These are phyloP conservation scores for Oligia latruncula DNA, from an alignment of 2,888 invertebrate species.

Conservation along the genomic window DNA sequence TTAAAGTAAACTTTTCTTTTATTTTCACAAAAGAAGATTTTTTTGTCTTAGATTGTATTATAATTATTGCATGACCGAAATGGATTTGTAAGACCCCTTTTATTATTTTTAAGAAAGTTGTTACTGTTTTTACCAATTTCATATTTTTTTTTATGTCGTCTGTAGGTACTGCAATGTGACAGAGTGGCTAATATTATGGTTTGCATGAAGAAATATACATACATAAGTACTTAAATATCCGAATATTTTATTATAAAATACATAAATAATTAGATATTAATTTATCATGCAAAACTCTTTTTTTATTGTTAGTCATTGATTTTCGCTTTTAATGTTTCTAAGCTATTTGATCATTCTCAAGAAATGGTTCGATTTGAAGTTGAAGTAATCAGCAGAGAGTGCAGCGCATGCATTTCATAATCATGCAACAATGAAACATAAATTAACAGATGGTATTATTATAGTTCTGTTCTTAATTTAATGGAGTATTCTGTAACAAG, in stretches of 20 bases:
- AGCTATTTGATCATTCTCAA: constrained; percentile 51
- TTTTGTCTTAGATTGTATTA: background rate
- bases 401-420: constrained; percentile 61
- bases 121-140: background rate
- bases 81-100: background rate
- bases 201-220: constrained; percentile 45
- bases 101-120: background rate
- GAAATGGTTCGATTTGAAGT: constrained; percentile 40
- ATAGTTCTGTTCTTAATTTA: constrained; percentile 15
- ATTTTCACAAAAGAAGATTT: background rate
- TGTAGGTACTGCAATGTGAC: constrained; percentile 17
- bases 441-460: constrained; percentile 31
- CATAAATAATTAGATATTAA: constrained; percentile 26
- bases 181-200: constrained; percentile 34
- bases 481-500: constrained; percentile 57
- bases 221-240: constrained; percentile 31
- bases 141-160: background rate
- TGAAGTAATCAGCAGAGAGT: constrained; percentile 49
- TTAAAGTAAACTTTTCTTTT: background rate
- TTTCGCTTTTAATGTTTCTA: constrained; percentile 24
- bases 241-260: constrained; percentile 3
- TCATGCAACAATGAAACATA: constrained; percentile 62
- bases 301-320: constrained; percentile 47
- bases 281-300: constrained; percentile 52
- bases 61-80: constrained; percentile 28